These are phyloP conservation scores for Tauraco erythrolophus DNA, from an alignment of 2,113 vertebrate genomes.

Conservation along the genomic window DNA sequence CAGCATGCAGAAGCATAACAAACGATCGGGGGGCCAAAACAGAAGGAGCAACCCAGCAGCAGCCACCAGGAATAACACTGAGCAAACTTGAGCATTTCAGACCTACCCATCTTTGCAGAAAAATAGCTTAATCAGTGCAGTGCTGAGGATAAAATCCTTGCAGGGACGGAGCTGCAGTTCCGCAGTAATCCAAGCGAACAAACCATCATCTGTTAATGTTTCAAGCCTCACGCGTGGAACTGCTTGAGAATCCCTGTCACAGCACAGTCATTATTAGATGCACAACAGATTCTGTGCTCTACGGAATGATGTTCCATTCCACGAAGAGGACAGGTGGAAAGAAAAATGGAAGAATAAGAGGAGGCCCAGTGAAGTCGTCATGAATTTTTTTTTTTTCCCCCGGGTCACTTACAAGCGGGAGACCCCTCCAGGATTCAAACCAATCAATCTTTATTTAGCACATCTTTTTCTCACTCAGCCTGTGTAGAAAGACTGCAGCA, in stretches of 20 bases:
- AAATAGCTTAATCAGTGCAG: constrained; percentile 71
- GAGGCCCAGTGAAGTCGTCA: constrained; percentile 74
- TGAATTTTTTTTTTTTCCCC: constrained; percentile 59
- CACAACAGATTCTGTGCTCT: constrained; percentile 68
- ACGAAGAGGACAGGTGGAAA: constrained; percentile 68
- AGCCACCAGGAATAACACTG: constrained; percentile 45
- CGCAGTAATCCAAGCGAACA: constrained; percentile 70
- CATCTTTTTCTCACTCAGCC: constrained; percentile 78
- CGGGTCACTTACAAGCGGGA: constrained; percentile 76
- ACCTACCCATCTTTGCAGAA: constrained; percentile 81
- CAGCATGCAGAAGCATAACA: constrained; percentile 54
- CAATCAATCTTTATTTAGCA: constrained; percentile 80
- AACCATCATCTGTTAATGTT: constrained; percentile 65
- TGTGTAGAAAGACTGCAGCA: constrained; percentile 88
- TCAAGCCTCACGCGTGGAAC: constrained; percentile 56
- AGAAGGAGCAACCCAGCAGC: constrained; percentile 15
- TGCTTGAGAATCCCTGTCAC: constrained; percentile 67
- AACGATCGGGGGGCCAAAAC: background rate
- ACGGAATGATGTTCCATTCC: constrained; percentile 69
- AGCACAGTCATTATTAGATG: constrained; percentile 70
- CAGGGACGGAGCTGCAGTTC: constrained; percentile 67
- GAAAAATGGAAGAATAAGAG: constrained; percentile 73
- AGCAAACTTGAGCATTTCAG: constrained; percentile 47
- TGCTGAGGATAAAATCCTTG: constrained; percentile 68
- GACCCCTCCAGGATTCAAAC: constrained; percentile 70